These are phyloP conservation scores for Harpagifer antarcticus DNA, from an alignment of 2,797 vertebrate genomes.

Conservation along the genomic window DNA sequence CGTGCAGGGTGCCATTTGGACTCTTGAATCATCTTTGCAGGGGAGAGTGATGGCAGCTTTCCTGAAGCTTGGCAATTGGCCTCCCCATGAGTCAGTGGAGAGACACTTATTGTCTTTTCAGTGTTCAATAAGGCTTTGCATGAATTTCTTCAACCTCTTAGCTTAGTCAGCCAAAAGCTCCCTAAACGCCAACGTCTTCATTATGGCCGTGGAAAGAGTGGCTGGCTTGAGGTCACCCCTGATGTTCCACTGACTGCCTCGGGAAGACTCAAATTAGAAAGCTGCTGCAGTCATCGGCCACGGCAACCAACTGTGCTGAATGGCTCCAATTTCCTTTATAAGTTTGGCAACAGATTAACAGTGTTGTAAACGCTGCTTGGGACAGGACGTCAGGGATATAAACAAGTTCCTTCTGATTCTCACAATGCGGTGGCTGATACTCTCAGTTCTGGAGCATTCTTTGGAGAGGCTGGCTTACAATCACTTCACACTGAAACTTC, in stretches of 20 bases:
- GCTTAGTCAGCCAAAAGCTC: conserved; percentile 67
- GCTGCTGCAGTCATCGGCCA: conserved; percentile 56
- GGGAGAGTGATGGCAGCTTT: conserved; percentile 56
- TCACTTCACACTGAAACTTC: conserved; percentile 69
- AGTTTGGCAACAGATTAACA: conserved; percentile 69
- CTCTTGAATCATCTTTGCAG: conserved; percentile 52
- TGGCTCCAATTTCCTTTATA: conserved; percentile 65
- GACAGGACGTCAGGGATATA: conserved; percentile 56
- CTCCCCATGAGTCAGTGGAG: conserved; percentile 61
- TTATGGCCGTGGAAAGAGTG: conserved; percentile 71
- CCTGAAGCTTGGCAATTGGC: conserved; percentile 61
- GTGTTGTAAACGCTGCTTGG: conserved; percentile 63
- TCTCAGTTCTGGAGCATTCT: conserved; percentile 56
- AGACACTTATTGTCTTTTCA: conserved; percentile 69
- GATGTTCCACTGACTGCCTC: conserved; percentile 63
- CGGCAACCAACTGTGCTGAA: conserved; percentile 49
- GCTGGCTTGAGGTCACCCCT: conserved; percentile 72
- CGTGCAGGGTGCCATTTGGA: conserved; percentile 41
- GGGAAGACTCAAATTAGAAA: conserved; percentile 73
- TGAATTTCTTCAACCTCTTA: conserved; percentile 71
- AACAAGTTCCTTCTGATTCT: conserved; percentile 61
- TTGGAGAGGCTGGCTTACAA: conserved; percentile 55
- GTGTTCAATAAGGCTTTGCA: conserved; percentile 76
- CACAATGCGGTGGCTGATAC: conserved; percentile 35
- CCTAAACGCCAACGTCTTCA: conserved; percentile 73